Evolutionary conservation across 2,113 vertebrate species (phyloP).

Genomic region (Pipa parva): DNA sequence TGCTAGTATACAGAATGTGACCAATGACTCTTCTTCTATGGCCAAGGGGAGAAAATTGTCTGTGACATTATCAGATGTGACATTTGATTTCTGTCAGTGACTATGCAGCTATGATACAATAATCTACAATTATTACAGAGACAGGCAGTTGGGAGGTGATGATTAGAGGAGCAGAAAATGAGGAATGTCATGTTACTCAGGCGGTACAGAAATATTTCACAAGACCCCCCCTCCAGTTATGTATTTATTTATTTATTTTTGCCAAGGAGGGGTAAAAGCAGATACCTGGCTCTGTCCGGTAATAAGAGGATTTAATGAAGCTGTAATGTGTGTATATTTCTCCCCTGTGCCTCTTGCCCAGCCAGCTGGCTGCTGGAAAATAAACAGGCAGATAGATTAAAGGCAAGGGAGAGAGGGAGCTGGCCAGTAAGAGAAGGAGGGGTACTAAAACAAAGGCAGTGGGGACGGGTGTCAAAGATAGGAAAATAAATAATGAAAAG

Average conservation of each 20-base stretch:
- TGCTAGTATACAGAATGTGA: not conserved
- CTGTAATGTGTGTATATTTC: conserved; percentile 14
- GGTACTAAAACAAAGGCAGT: not conserved
- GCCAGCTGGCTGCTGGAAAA: conserved; percentile 24
- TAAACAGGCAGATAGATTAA: conserved; percentile 30
- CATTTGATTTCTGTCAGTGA: not conserved
- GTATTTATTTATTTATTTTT: not conserved
- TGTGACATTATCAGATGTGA: not conserved
- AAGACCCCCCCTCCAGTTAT: not conserved
- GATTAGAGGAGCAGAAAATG: not conserved
- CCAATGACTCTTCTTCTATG: not conserved
- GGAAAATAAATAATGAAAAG: too few species aligned
- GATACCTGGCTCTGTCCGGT: not conserved
- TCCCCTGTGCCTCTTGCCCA: not conserved
- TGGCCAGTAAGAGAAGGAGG: not conserved
- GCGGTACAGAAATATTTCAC: too few species aligned
- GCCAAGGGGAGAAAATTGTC: not conserved
- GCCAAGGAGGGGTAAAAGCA: not conserved
- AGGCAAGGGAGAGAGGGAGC: conserved; percentile 24
- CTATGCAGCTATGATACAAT: not conserved
- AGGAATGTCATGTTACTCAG: not conserved
- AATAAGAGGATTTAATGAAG: conserved; percentile 34
- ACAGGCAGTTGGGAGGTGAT: not conserved
- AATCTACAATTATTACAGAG: not conserved
- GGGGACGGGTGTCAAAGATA: not conserved